A percentile compares a stretch with the other conserved stretches of the same genome.
These are phyloP conservation scores for Eupsilia transversa DNA, from an alignment of 2,888 invertebrate species.

Conservation along the genomic window DNA sequence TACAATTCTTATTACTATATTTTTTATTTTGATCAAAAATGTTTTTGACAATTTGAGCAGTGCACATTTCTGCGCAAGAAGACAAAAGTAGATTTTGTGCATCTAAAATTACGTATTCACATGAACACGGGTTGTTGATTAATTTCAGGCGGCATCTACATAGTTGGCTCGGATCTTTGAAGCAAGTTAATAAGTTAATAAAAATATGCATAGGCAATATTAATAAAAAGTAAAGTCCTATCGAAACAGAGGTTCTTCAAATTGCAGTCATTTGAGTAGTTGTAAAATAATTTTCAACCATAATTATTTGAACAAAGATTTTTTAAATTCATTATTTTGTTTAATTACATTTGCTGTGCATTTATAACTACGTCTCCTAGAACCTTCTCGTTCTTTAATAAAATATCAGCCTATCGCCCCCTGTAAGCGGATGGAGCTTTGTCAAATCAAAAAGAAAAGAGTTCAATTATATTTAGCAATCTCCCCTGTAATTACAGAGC, in stretches of 20 bases:
- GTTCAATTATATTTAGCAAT: conserved; percentile 90
- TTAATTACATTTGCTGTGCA: background rate
- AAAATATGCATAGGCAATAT: background rate
- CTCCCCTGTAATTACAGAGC: conserved; percentile 89
- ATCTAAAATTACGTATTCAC: background rate
- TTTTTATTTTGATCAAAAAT: background rate
- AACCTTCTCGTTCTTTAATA: conserved; percentile 24
- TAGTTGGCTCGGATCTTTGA: background rate
- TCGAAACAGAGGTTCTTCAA: background rate
- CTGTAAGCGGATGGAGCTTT: conserved; percentile 74
- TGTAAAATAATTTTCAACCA: background rate
- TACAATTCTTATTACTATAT: background rate
- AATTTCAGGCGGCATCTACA: background rate
- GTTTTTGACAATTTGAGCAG: background rate
- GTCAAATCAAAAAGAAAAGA: conserved; percentile 82
- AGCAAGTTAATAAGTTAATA: background rate
- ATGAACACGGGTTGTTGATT: background rate
- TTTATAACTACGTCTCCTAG: conserved; percentile 1
- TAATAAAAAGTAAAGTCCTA: background rate
- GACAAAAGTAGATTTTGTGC: background rate
- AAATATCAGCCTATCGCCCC: conserved; percentile 60
- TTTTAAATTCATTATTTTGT: background rate
- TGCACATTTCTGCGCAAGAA: background rate
- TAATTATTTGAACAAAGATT: background rate
- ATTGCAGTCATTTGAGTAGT: background rate